Conservation (phyloP, 1,140 invertebrate species). For the Aphis craccivora region DNA sequence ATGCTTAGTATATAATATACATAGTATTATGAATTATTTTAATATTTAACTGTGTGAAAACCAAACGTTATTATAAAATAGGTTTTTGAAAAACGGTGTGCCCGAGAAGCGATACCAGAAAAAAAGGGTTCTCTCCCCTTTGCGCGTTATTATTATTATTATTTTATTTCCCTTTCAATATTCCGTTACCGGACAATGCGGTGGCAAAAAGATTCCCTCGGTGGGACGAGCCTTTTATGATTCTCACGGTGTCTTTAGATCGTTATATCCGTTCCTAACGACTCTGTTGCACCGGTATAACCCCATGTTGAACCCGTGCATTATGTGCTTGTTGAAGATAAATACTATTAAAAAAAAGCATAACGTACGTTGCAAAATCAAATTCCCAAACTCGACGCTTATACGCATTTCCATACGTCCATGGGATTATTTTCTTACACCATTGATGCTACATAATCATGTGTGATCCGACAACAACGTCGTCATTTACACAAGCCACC, state of each 20-base stretch:
- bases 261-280: conserved; percentile 57
- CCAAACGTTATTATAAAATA: neutral
- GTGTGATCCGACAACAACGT: neutral
- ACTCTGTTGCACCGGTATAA: conserved; percentile 33
- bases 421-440: conserved; percentile 27
- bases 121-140: conserved; percentile 55
- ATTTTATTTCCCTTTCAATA: conserved; percentile 44
- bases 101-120: neutral
- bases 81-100: neutral
- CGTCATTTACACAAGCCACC: neutral
- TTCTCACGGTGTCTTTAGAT: conserved; percentile 53
- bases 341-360: conserved; percentile 5
- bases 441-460: neutral
- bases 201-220: conserved; percentile 37
- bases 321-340: conserved; percentile 17
- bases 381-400: neutral
- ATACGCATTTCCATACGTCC: neutral
- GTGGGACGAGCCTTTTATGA: conserved; percentile 53
- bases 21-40: neutral
- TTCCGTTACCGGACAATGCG: conserved; percentile 57
- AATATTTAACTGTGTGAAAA: neutral
- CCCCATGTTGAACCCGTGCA: conserved; percentile 44
- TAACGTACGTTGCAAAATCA: conserved; percentile 47
- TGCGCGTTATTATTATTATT: conserved; percentile 36
- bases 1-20: neutral